Conservation (phyloP, 2,113 vertebrate genomes). For the Gallinago undulata region DNA sequence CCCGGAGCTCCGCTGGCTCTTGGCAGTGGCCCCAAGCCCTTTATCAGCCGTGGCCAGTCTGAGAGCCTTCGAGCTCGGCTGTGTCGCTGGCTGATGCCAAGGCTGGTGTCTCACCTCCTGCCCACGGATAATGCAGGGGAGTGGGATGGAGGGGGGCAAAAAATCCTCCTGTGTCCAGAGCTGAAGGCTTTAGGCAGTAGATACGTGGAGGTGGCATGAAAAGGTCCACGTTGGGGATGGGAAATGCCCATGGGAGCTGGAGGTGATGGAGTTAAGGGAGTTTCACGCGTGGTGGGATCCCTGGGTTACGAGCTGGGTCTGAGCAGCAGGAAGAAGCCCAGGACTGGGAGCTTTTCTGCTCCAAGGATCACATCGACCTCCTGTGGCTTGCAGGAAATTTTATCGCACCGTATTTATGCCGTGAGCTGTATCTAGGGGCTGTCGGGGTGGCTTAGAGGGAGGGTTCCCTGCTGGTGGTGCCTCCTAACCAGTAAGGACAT, state of each 20-base stretch:
- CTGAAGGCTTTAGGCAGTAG: not conserved
- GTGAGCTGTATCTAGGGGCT: not conserved
- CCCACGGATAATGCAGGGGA: not conserved
- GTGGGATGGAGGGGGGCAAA: not conserved
- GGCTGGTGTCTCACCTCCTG: not conserved
- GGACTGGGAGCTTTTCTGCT: not conserved
- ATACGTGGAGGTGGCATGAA: not conserved
- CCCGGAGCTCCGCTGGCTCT: not conserved
- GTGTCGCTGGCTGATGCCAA: not conserved
- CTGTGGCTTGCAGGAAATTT: not conserved
- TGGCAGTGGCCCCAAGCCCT: not conserved
- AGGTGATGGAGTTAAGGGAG: not conserved
- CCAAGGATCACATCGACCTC: not conserved
- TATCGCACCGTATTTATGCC: fast-evolving
- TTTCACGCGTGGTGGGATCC: fast-evolving
- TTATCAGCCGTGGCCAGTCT: not conserved
- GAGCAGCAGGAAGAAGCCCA: not conserved
- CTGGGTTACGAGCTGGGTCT: not conserved
- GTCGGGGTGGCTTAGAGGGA: not conserved
- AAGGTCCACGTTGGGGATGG: fast-evolving
- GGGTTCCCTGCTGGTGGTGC: not conserved
- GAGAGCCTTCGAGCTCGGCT: not conserved
- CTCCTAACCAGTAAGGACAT: fast-evolving
- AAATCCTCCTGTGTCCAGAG: not conserved
- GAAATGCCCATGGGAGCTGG: not conserved